Conservation (phyloP, 2,113 vertebrate species). For the Pseudorhombus dupliciocellatus region DNA sequence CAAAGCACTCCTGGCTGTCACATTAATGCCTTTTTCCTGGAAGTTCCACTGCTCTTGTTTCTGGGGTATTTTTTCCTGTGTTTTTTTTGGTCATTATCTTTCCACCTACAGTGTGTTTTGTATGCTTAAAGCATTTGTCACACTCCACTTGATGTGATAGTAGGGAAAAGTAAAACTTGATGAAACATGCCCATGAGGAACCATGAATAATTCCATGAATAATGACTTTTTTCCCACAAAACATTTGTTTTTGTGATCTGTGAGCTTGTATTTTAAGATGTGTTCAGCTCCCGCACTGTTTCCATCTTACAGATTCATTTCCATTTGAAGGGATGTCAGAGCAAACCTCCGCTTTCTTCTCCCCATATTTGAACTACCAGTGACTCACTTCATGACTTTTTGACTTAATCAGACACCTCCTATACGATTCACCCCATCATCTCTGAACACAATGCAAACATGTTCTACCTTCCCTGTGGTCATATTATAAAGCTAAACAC, state of each 20-base stretch:
- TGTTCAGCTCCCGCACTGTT: conserved; percentile 12
- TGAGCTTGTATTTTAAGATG: conserved; percentile 27
- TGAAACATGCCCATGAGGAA: conserved; percentile 28
- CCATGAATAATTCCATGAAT: conserved; percentile 57
- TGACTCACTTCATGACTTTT: too few species aligned
- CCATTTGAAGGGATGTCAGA: too few species aligned
- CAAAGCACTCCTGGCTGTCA: neutral
- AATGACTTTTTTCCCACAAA: conserved; percentile 11
- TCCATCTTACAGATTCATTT: too few species aligned
- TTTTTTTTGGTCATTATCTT: conserved; percentile 20
- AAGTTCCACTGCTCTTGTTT: conserved; percentile 8
- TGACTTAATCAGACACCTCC: too few species aligned
- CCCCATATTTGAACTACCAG: too few species aligned
- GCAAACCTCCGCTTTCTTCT: too few species aligned
- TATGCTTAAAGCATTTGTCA: conserved; percentile 40
- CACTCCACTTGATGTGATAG: conserved; percentile 43
- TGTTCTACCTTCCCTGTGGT: too few species aligned
- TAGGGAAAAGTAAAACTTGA: conserved; percentile 45
- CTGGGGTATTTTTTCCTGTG: neutral
- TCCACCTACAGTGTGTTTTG: conserved; percentile 11
- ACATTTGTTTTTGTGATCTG: conserved; percentile 27
- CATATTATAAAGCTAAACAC: too few species aligned
- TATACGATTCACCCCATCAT: too few species aligned
- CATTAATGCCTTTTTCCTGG: neutral
- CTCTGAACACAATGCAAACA: too few species aligned